Conservation (phyloP, 2,113 vertebrate species). For the Eudyptes chrysolophus region DNA sequence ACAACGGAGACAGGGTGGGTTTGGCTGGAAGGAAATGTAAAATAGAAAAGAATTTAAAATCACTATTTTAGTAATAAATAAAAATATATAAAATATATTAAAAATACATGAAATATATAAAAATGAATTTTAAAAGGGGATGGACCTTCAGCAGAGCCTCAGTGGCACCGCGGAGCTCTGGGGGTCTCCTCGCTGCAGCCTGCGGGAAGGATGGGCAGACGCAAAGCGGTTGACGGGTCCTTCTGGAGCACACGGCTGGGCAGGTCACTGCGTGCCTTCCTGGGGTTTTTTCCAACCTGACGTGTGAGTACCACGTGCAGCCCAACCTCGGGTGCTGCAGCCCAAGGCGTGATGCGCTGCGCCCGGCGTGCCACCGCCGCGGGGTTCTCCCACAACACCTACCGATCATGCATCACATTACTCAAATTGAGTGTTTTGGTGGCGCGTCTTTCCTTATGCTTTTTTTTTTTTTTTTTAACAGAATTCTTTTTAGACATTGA, state of each 20-base stretch:
- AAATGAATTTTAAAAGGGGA: not conserved
- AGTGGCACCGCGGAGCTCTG: not conserved
- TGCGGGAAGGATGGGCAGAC: not conserved
- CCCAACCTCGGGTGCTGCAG: not conserved
- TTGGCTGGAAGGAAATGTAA: not conserved
- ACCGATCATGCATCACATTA: rapidly evolving
- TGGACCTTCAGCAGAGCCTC: not conserved
- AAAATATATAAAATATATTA: not conserved
- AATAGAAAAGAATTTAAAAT: not conserved
- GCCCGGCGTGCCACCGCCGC: rapidly evolving
- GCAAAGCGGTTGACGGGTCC: not conserved
- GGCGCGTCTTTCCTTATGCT: not conserved
- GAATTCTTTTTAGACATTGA: not conserved
- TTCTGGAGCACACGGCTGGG: not conserved
- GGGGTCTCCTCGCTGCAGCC: not conserved
- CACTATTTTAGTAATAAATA: not conserved
- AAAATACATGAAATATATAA: not conserved
- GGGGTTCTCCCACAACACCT: not conserved
- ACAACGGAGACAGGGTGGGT: rapidly evolving
- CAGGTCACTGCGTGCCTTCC: not conserved
- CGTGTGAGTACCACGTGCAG: not conserved
- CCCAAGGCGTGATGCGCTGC: not conserved
- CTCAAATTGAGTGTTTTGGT: not conserved
- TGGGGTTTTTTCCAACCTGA: not conserved
- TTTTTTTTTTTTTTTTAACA: not conserved